phyloP scores from a whole-genome alignment of 2,113 vertebrate genomes.

The Hippocampus zosterae region DNA sequence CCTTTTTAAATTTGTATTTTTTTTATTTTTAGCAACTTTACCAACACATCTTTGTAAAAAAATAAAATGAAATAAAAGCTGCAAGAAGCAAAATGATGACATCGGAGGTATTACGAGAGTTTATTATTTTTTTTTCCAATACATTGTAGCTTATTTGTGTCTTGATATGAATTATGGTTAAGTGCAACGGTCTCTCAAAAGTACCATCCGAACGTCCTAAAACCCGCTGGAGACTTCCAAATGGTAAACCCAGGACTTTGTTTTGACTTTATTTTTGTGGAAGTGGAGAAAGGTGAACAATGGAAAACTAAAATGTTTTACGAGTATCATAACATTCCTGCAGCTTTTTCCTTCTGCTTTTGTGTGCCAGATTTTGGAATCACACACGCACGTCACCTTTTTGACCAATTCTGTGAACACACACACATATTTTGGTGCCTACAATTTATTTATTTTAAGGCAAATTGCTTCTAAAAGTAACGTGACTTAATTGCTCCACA shows the following conservation, averaged over 20 bases:
- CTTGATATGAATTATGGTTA: constrained; percentile 1
- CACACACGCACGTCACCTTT: background rate
- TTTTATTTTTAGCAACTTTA: no score
- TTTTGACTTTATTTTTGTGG: constrained; percentile 8
- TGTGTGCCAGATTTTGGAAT: background rate
- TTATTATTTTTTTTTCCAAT: background rate
- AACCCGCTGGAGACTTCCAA: constrained; percentile 16
- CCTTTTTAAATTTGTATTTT: no score
- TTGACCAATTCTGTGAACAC: background rate
- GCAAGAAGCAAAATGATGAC: no score
- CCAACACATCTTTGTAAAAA: no score
- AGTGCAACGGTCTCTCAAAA: constrained; percentile 9
- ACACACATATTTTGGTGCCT: constrained; percentile 10
- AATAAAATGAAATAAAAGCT: no score
- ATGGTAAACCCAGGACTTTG: no score
- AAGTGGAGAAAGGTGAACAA: background rate
- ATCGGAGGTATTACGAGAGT: background rate
- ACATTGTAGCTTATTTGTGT: background rate
- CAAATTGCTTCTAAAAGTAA: constrained; percentile 11
- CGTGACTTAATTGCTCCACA: constrained; percentile 37
- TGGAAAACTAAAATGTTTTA: background rate
- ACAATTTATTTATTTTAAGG: constrained; percentile 8
- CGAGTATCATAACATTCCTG: background rate
- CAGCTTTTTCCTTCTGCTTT: background rate
- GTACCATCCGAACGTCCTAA: constrained; percentile 5